Evolutionary conservation across 2,888 invertebrate genomes (phyloP).

Genomic region (Chironomus tentans): DNA sequence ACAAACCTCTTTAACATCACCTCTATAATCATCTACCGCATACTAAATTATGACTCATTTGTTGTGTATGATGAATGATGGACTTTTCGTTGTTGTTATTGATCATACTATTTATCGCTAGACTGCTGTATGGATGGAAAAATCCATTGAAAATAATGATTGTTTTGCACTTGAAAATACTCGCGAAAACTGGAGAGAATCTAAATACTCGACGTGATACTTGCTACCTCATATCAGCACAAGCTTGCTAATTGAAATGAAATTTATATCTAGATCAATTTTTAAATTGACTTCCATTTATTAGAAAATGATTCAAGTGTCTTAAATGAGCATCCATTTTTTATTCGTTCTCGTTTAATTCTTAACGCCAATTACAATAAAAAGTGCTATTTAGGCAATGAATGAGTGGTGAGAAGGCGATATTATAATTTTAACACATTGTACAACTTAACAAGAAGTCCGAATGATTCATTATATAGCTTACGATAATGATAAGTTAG

Average conservation of each 20-base stretch:
- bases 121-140: background rate
- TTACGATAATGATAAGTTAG: background rate
- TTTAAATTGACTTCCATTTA: background rate
- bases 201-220: background rate
- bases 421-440: background rate
- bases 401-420: background rate
- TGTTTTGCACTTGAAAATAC: no score
- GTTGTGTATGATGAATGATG: background rate
- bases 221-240: background rate
- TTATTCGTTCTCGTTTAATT: background rate
- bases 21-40: background rate
- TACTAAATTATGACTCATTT: background rate
- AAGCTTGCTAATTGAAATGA: background rate
- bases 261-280: background rate
- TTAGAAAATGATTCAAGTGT: background rate
- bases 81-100: background rate
- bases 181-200: background rate
- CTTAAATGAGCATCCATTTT: background rate
- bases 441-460: background rate
- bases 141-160: background rate
- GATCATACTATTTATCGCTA: background rate
- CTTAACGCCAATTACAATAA: background rate
- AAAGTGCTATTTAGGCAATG: background rate
- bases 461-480: background rate
- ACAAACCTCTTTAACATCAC: background rate